Evolutionary conservation across 2,113 vertebrate genomes (phyloP).

Genomic region (Sterna hirundo): DNA sequence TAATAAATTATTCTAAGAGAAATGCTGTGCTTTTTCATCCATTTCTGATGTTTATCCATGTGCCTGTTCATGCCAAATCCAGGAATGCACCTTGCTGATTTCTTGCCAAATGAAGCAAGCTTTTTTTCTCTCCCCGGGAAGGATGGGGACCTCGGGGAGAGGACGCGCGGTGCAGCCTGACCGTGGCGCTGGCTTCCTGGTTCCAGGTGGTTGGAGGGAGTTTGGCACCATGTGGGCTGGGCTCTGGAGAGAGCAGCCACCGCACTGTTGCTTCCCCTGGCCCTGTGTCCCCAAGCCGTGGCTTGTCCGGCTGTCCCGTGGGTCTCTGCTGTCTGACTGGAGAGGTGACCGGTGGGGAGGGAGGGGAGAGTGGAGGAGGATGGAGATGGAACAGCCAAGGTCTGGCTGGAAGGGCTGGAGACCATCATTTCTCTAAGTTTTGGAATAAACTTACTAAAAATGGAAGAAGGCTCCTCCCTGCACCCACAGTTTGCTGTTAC

Average conservation of each 20-base stretch:
- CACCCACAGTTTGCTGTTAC: background rate
- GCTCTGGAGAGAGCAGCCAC: background rate
- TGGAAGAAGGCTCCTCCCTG: background rate
- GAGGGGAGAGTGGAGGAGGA: background rate
- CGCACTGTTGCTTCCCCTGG: background rate
- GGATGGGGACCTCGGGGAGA: background rate
- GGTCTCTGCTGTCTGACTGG: background rate
- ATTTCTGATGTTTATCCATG: background rate
- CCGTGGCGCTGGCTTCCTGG: background rate
- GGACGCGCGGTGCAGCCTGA: background rate
- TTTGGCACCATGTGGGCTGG: background rate
- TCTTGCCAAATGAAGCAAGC: background rate
- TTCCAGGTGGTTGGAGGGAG: background rate
- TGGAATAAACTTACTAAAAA: background rate
- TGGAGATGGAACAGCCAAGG: background rate
- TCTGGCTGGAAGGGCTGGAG: background rate
- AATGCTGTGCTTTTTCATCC: constrained; percentile 39
- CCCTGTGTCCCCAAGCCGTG: background rate
- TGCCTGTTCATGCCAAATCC: constrained; percentile 23
- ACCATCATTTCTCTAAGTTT: background rate
- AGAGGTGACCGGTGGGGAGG: background rate
- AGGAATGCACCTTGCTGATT: background rate
- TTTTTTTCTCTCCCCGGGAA: background rate
- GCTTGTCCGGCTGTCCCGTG: background rate
- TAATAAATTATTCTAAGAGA: constrained; percentile 74